phyloP scores from a whole-genome alignment of 30 jellyfish, hydroid and myxozoan genomes.

The Pelagia noctiluca region DNA sequence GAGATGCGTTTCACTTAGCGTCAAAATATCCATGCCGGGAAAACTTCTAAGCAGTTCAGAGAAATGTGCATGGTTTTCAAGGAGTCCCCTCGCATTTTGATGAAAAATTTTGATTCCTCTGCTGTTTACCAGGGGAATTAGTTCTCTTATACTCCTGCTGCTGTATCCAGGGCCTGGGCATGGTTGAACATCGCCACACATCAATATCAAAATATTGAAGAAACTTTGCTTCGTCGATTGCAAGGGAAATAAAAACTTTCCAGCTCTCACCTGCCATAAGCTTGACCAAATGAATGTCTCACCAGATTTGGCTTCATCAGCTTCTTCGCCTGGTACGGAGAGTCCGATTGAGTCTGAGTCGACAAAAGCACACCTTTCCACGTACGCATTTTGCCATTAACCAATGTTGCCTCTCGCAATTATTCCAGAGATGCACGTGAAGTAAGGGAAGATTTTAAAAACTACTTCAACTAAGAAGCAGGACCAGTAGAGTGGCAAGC shows the following conservation, averaged over 20 bases:
- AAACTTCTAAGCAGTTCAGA: slow-evolving; percentile 73
- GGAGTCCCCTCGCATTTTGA: slow-evolving; percentile 69
- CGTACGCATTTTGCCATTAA: no score
- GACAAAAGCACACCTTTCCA: no score
- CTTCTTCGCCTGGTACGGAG: not conserved
- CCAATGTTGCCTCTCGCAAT: no score
- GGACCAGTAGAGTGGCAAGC: no score
- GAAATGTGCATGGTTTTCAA: slow-evolving; percentile 69
- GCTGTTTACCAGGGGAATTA: not conserved
- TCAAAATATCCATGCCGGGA: slow-evolving; percentile 70
- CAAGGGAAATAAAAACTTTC: not conserved
- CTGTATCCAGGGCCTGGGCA: slow-evolving; percentile 2
- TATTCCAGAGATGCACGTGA: no score
- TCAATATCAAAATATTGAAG: not conserved
- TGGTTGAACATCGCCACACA: slow-evolving; percentile 2
- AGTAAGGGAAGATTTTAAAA: no score
- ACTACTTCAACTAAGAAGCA: no score
- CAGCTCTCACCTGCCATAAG: not conserved
- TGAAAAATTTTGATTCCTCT: no score
- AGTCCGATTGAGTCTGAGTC: not conserved
- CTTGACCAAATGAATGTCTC: not conserved
- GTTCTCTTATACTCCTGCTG: not conserved
- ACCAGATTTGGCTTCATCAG: not conserved
- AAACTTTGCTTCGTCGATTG: not conserved
- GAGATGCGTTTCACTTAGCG: slow-evolving; percentile 72